Base-by-base conservation (phyloP, 2,113 vertebrate species). In the Syrmaticus mikado region DNA sequence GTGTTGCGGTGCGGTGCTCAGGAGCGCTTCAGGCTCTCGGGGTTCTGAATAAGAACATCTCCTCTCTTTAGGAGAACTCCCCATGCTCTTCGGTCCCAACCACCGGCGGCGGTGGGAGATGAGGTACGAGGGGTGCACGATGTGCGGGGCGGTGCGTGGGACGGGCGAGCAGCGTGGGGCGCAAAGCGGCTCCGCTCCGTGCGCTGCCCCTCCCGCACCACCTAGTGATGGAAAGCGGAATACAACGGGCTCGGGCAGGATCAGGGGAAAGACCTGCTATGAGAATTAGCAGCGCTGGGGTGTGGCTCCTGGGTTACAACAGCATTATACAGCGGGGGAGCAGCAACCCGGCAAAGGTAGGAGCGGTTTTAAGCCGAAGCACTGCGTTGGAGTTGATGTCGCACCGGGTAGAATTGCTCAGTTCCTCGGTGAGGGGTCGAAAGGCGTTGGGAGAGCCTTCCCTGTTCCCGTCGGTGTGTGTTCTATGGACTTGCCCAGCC, bases 151-250 rank as follows among this genome's bases (percentile, higher is more conserved):
- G n/a, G 30, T 17, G 30, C 7, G 3, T 16, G 61, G 17, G 43
- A 3, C 11, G 64, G 13, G 27, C 27, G 27, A 21, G 11, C 28
- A 21, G 15, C 34, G 4, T 2, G 68, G 10, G 30, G n/a, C 6
- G 36, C 25, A 4, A n/a, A 5, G 25, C 36, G 27, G 50, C 25
- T 12, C 20, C 1, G 14, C 32, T 4, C 16, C 30, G 17, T 4
- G 2, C 60, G 41, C 36, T 13, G 57, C 75, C 27, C 40, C 89
- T 96, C 84, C 57, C 68, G 95, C 93, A 36, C 95, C 94, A 95
- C 48, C 94, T 95, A 91, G 92, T 30, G 95, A n/a, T 82, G 84
- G 38, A 89, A 89, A 58, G 20, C 0, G 45, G 34, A 71, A 95
- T 18, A 30, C 64, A 83, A 5, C 72, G 3, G 9, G 6, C 61